Conservation (phyloP, 2,888 invertebrate genomes). For the Heteropelma amictum region DNA sequence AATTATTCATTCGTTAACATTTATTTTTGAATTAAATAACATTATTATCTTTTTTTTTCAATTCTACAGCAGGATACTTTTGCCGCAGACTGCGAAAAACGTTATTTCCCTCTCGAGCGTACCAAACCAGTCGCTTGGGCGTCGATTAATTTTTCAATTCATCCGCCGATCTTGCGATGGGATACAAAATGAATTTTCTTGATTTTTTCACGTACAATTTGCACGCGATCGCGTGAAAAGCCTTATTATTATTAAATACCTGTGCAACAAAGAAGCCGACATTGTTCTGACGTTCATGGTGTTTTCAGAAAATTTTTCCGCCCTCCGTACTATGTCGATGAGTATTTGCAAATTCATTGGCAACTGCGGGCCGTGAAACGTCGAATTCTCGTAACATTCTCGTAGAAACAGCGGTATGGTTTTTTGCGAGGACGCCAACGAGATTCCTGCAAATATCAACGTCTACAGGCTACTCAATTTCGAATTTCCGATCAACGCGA, state of each 20-base stretch:
- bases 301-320: conserved; percentile 80
- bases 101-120: too few relatives aligned
- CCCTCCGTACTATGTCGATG: conserved; percentile 82
- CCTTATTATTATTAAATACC: conserved; percentile 76
- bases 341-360: conserved; percentile 82
- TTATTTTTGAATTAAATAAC: background rate
- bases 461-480: background rate
- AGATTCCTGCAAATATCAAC: conserved; percentile 48
- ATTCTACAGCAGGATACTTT: too few relatives aligned
- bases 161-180: too few relatives aligned
- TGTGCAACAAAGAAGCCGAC: conserved; percentile 80
- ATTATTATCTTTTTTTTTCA: too few relatives aligned
- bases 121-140: too few relatives aligned
- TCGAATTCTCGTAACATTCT: conserved; percentile 81
- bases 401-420: conserved; percentile 81
- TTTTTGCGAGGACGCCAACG: conserved; percentile 56
- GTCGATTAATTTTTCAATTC: too few relatives aligned
- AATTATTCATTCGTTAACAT: background rate
- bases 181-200: too few relatives aligned
- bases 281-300: conserved; percentile 80
- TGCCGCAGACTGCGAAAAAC: too few relatives aligned
- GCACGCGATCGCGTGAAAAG: background rate
- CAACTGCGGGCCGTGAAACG: conserved; percentile 76
- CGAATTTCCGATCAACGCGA: too few relatives aligned
- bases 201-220: background rate